A percentile compares a stretch with the other conserved stretches of the same genome.
Conservation (phyloP, 2,888 invertebrate genomes). For the Mesoligia furuncula region DNA sequence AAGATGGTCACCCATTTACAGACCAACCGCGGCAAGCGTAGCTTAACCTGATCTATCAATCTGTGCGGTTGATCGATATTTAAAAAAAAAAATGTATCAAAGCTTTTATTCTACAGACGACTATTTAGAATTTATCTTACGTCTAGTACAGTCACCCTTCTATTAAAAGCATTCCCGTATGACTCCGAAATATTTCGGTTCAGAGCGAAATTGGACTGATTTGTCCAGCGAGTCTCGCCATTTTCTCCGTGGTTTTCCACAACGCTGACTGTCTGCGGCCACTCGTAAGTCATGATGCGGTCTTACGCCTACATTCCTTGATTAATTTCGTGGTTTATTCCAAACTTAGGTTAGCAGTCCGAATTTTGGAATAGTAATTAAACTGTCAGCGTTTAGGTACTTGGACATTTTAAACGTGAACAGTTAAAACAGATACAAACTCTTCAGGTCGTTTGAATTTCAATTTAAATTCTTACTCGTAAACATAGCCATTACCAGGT, state of each 20-base stretch:
- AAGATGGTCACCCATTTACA: too few relatives aligned
- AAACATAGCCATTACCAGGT: constrained; percentile 45
- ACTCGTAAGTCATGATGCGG: neutral
- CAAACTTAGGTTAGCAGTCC: constrained; percentile 3
- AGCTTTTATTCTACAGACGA: neutral
- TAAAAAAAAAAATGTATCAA: neutral
- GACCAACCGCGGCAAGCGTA: too few relatives aligned
- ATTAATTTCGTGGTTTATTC: constrained; percentile 42
- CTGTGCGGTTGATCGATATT: neutral
- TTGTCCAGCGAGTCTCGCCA: constrained; percentile 24
- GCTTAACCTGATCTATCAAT: too few relatives aligned
- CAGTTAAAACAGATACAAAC: constrained; percentile 43
- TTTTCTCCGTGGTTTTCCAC: constrained; percentile 35
- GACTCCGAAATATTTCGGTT: neutral
- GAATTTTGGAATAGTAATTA: constrained; percentile 39
- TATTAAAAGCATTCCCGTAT: neutral
- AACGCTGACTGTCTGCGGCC: constrained; percentile 10
- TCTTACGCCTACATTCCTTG: constrained; percentile 16
- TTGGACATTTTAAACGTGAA: constrained; percentile 16
- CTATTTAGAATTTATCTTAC: neutral
- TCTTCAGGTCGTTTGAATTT: constrained; percentile 47
- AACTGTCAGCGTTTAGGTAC: constrained; percentile 19
- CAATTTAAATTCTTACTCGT: constrained; percentile 53
- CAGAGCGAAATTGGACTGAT: constrained; percentile 30
- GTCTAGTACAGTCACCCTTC: too few relatives aligned